Conservation (phyloP, 1,140 invertebrate species). For the Halictus rubicundus region DNA sequence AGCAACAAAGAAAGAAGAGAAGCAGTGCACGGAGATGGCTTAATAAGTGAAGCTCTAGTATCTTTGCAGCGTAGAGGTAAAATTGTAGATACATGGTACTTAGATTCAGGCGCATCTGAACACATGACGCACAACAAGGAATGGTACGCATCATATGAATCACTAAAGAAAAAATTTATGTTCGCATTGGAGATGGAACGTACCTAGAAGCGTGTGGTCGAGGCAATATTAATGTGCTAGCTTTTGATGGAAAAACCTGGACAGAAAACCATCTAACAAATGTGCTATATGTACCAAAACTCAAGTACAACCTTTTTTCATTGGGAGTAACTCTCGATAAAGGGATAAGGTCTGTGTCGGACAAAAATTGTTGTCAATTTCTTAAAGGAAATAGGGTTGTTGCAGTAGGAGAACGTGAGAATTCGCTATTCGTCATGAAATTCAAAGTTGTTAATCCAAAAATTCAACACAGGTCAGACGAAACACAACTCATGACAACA, state of each 20-base stretch:
- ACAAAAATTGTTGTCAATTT: not conserved
- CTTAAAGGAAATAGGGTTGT: not conserved
- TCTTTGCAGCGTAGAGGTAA: not conserved
- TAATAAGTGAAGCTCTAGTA: not conserved
- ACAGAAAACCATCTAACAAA: conserved; percentile 58
- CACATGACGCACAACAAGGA: conserved; percentile 50
- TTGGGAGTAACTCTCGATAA: conserved; percentile 28
- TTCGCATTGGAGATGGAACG: conserved; percentile 57
- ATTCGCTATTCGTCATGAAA: too few species aligned
- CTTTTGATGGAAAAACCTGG: conserved; percentile 46
- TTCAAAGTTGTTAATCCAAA: too few species aligned
- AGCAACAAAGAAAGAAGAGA: not conserved
- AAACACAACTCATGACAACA: too few species aligned
- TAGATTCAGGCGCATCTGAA: conserved; percentile 52
- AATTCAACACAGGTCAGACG: too few species aligned
- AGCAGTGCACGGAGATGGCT: not conserved
- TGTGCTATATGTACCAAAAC: conserved; percentile 71
- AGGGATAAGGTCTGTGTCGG: not conserved
- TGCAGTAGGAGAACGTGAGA: conserved; percentile 17
- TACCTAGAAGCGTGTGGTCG: conserved; percentile 44
- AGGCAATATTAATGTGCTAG: conserved; percentile 48
- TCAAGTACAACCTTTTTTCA: conserved; percentile 48
- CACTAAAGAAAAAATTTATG: conserved; percentile 21
- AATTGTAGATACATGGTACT: conserved; percentile 28
- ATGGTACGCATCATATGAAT: not conserved